Evolutionary conservation across 1,140 invertebrate species (phyloP), one percentile per base, ranked within the genome.

Genomic region (Ips typographus): DNA sequence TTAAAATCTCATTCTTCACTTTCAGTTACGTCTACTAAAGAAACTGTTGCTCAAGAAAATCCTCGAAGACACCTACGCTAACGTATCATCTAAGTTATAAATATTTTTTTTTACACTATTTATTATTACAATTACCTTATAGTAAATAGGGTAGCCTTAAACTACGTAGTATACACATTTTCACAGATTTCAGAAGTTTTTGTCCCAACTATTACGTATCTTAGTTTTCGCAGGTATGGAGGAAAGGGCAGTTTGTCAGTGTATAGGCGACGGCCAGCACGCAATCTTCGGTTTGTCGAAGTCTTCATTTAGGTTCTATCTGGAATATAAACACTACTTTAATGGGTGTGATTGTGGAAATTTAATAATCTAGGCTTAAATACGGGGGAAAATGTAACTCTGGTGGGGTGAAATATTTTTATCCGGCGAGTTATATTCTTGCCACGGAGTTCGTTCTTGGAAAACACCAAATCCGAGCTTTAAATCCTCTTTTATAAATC

Each of bases 131-230:
- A 57, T 43, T 61, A 22, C 59, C 6, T 62, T 37, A 65, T 60
- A 22, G 51, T 53, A 52, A 66, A 71, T 74, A 78, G 72, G 76
- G 73, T 77, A 78, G 66, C 49, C 73, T 73, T 76, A 79, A 76
- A 76, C 75, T 76, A 76, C 73, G 70, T 61, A 79, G 76, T 79
- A 78, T 79, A 78, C 78, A 79, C 76, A 77, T 76, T 74, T 73
- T 72, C 71, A 73, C 70, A 76, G 72, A 68, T 62, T 67, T 60
- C 59, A 69, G 52, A 63, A 66, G 70, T 63, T 71, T 77, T 58
- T 55, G 51, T 63, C 59, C 51, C 47, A 70, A 71, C 72, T 73
- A 77, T 77, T 78, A 77, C 74, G 77, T 77, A 77, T 77, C 53
- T 74, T 47, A 55, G 70, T 52, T 60, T 40, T 62, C 36, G 47